Evolutionary conservation across 2,888 invertebrate species (phyloP).

Genomic region (Branchipolynoe longqiensis): DNA sequence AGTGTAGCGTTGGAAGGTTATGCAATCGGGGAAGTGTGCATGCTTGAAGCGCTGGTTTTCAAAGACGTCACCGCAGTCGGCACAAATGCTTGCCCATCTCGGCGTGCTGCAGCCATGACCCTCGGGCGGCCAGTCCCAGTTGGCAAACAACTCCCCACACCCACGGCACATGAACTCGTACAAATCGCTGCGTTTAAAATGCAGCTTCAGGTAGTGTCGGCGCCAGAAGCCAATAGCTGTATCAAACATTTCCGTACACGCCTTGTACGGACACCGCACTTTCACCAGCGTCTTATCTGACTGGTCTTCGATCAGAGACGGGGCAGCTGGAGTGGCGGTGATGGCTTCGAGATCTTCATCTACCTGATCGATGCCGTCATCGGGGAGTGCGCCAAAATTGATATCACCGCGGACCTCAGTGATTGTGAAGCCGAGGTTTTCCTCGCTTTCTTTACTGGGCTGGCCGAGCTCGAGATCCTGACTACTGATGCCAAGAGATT

Average conservation of each 20-base stretch:
- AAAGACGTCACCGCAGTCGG: slow-evolving; percentile 43
- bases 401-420: slow-evolving; percentile 44
- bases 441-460: neutral
- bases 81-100: slow-evolving; percentile 37
- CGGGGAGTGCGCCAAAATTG: slow-evolving; percentile 43
- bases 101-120: slow-evolving; percentile 23
- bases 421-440: slow-evolving; percentile 31
- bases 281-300: neutral
- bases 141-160: slow-evolving; percentile 41
- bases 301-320: slow-evolving; percentile 11
- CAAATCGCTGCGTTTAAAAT: slow-evolving; percentile 40
- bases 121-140: slow-evolving; percentile 49
- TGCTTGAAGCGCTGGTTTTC: slow-evolving; percentile 33
- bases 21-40: slow-evolving; percentile 43
- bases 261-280: slow-evolving; percentile 35
- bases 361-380: neutral
- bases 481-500: slow-evolving; percentile 44
- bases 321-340: neutral
- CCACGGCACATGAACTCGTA: slow-evolving; percentile 47
- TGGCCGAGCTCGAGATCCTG: slow-evolving; percentile 37
- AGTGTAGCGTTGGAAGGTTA: slow-evolving; percentile 47
- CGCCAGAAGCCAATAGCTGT: slow-evolving; percentile 42
- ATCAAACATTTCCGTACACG: slow-evolving; percentile 19
- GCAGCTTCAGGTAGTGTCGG: slow-evolving; percentile 34
- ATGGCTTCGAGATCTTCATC: neutral